Base-by-base conservation (phyloP, 2,113 vertebrate species). In the Heterotilapia buettikoferi region DNA sequence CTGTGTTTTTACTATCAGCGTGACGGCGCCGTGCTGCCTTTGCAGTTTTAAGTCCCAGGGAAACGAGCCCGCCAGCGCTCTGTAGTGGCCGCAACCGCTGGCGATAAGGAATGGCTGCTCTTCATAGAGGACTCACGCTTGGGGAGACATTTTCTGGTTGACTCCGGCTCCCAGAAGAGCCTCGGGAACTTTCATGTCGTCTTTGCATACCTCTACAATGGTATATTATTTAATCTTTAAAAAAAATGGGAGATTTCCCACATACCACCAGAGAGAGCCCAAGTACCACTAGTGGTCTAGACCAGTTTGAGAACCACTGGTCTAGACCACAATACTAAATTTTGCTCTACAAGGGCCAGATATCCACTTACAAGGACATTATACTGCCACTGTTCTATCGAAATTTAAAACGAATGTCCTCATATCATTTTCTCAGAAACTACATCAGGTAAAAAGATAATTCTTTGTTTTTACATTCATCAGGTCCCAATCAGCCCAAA, bases 1-100 rank as follows among this genome's bases (percentile, higher is more conserved):
- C 19, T 53, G 1, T 53, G 50, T n/a, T n/a, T 53, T 53, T n/a
- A 53, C 3, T 5, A 0, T 53, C 9, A n/a, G 19, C 0, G 2
- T 53, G 50, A n/a, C 19, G 2, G 50, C 19, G 0, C 50, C 50
- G 19, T 53, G 9, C 5, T n/a, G 9, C 3, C 50, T 53, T 53
- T 53, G 50, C 50, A 53, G 50, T 53, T n/a, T 1, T n/a, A n/a
- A 1, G 19, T 5, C 19, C 5, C 50, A n/a, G 19, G 50, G 50
- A 53, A 53, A 53, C 50, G 1, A 53, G 9, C 50, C 50, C 3
- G 1, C 50, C 50, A 53, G 50, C 9, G 0, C 52, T 53, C 52
- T 53, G 52, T 53, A n/a, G 50, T 6, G 50, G 50, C 19, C 50
- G 0, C 50, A 6, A 53, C 9, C 5, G 19, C 0, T 53, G 50